Percentiles rank a stretch among this genome's conserved stretches.
phyloP scores from a whole-genome alignment of 1,140 invertebrate genomes.

The Batillaria attramentaria region DNA sequence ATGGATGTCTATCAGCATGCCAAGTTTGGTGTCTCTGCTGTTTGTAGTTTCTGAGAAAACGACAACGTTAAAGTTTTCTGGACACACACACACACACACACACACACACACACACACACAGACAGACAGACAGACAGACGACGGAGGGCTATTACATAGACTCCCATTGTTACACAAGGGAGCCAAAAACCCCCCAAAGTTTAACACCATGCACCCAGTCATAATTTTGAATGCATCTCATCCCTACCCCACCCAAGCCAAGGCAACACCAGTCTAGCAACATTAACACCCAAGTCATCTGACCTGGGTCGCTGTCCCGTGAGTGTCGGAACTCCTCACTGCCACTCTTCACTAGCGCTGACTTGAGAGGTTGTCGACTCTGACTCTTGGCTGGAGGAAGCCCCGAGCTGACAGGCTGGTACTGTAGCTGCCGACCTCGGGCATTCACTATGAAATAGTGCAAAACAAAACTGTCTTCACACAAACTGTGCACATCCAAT shows the following conservation, averaged over 20 bases:
- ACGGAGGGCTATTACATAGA: not conserved
- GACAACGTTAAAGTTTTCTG: too few species aligned
- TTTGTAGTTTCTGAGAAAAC: too few species aligned
- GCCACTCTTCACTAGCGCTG: slow-evolving; percentile 17
- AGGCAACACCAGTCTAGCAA: too few species aligned
- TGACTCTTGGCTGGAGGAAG: not conserved
- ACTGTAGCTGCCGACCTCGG: slow-evolving; percentile 21
- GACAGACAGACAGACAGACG: not conserved
- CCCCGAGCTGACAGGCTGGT: slow-evolving; percentile 27
- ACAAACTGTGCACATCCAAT: not conserved
- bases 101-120: not conserved
- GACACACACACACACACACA: slow-evolving; percentile 1
- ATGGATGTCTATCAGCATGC: too few species aligned
- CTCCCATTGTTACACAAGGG: not conserved
- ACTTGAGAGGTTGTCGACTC: slow-evolving; percentile 20
- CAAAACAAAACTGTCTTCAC: not conserved
- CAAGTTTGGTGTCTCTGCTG: too few species aligned
- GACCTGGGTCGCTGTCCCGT: slow-evolving; percentile 16
- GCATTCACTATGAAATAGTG: too few species aligned
- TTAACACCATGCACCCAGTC: too few species aligned
- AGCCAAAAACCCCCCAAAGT: too few species aligned
- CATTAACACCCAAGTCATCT: not conserved
- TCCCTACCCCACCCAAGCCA: not conserved
- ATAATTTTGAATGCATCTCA: too few species aligned
- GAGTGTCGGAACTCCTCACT: slow-evolving; percentile 20